phyloP scores from a whole-genome alignment of 2,888 invertebrate genomes.

The Eristalinus sepulchralis region DNA sequence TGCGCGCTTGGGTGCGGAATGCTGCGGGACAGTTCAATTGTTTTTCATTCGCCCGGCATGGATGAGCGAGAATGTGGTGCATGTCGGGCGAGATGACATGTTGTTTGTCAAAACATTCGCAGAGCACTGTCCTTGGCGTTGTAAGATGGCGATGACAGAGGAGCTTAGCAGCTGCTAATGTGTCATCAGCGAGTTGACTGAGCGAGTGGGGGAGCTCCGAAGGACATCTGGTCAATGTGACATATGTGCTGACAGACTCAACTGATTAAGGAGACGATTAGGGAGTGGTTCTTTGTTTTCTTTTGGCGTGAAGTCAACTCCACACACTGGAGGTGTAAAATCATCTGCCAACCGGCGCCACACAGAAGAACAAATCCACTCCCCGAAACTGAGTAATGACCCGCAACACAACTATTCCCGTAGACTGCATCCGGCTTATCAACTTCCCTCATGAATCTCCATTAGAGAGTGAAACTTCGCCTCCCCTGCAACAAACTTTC shows the following conservation, averaged over 20 bases:
- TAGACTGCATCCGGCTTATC: slow-evolving; percentile 49
- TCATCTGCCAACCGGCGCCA: neutral
- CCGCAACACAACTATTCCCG: slow-evolving; percentile 24
- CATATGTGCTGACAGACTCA: neutral
- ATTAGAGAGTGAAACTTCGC: slow-evolving; percentile 41
- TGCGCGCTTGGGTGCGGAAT: slow-evolving; percentile 23
- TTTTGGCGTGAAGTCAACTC: neutral
- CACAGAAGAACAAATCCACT: neutral
- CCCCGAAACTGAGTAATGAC: slow-evolving; percentile 33
- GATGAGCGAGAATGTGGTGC: slow-evolving; percentile 78
- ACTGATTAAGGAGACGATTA: neutral
- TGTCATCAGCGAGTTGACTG: neutral
- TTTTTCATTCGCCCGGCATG: slow-evolving; percentile 44
- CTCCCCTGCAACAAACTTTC: slow-evolving; percentile 31
- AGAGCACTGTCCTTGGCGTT: neutral
- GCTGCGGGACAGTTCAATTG: slow-evolving; percentile 52
- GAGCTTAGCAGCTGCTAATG: slow-evolving; percentile 2
- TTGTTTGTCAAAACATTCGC: slow-evolving; percentile 78
- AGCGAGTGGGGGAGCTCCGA: neutral
- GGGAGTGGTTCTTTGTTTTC: neutral
- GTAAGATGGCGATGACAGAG: neutral
- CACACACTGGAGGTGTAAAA: neutral
- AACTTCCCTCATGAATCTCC: slow-evolving; percentile 51
- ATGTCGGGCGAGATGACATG: slow-evolving; percentile 80
- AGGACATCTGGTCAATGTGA: neutral